These are phyloP conservation scores for Torymus auratus DNA, from an alignment of 2,888 invertebrate species.

Conservation along the genomic window DNA sequence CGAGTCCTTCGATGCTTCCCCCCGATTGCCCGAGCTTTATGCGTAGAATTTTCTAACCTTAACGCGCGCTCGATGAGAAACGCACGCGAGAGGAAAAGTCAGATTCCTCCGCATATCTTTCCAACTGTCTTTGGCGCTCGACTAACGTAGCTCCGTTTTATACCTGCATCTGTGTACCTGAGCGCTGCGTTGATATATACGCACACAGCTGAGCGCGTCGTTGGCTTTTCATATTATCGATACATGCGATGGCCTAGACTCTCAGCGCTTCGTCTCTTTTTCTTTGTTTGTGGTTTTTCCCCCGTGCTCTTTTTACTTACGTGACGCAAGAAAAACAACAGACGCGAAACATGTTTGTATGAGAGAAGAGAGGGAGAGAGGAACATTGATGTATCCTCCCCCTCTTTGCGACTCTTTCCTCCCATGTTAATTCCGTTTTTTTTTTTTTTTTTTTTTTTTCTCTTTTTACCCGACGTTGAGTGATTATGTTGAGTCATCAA, in stretches of 20 bases:
- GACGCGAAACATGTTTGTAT: slow-evolving; percentile 34
- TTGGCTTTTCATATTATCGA: slow-evolving; percentile 10
- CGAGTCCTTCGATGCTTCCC: too few relatives aligned
- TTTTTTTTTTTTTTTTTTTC: slow-evolving; percentile 35
- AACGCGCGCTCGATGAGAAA: not conserved
- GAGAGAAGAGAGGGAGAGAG: not conserved
- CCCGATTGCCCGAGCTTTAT: too few relatives aligned
- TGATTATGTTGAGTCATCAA: slow-evolving; percentile 40
- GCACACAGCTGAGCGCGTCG: slow-evolving; percentile 43
- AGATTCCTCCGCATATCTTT: slow-evolving; percentile 45
- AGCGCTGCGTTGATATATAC: too few relatives aligned
- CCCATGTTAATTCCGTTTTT: slow-evolving; percentile 28
- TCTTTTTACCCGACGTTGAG: not conserved
- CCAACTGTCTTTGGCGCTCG: slow-evolving; percentile 7
- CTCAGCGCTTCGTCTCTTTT: not conserved
- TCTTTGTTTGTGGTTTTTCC: slow-evolving; percentile 43
- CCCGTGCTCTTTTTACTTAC: slow-evolving; percentile 1
- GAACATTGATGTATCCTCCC: slow-evolving; percentile 27
- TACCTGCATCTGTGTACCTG: slow-evolving; percentile 27
- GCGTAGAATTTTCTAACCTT: slow-evolving; percentile 42
- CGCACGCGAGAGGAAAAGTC: not conserved
- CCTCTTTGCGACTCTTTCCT: not conserved
- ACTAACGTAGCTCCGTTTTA: slow-evolving; percentile 23
- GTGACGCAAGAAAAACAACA: slow-evolving; percentile 42
- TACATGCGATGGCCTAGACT: not conserved